Conservation (phyloP, 2,888 invertebrate species). For the Autographa gamma region DNA sequence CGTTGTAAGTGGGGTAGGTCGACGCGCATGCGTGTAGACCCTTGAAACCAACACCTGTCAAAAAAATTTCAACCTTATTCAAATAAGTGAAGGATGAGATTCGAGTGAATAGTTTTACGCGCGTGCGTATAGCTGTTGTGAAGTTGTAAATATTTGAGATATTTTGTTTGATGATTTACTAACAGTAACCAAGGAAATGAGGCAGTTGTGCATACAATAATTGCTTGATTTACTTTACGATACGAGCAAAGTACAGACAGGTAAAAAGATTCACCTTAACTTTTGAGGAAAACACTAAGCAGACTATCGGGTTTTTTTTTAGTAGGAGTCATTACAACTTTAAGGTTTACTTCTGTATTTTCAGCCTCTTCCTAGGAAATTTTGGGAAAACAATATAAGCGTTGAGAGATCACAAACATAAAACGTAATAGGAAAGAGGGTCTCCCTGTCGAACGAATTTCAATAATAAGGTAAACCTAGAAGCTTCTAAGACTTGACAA, state of each 20-base stretch:
- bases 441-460: not conserved
- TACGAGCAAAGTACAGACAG: conserved; percentile 16
- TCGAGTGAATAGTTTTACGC: conserved; percentile 32
- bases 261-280: conserved; percentile 18
- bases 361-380: not conserved
- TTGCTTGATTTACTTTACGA: conserved; percentile 48
- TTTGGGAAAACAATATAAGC: not conserved
- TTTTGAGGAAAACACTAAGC: conserved; percentile 7
- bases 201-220: conserved; percentile 68
- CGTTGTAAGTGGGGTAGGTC: conserved; percentile 68
- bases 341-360: not conserved
- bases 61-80: conserved; percentile 62
- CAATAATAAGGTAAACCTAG: not conserved
- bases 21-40: conserved; percentile 82
- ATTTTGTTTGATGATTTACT: conserved; percentile 75
- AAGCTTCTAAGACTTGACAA: not conserved
- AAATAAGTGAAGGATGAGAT: conserved; percentile 51
- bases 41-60: conserved; percentile 59
- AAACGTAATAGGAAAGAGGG: conserved; percentile 1
- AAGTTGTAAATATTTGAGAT: conserved; percentile 75
- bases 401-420: not conserved
- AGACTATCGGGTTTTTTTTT: conserved; percentile 9
- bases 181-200: conserved; percentile 75
- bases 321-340: not conserved
- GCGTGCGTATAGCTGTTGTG: conserved; percentile 74